Evolutionary conservation across 2,113 vertebrate species (phyloP).

Genomic region (Syngnathus floridae): DNA sequence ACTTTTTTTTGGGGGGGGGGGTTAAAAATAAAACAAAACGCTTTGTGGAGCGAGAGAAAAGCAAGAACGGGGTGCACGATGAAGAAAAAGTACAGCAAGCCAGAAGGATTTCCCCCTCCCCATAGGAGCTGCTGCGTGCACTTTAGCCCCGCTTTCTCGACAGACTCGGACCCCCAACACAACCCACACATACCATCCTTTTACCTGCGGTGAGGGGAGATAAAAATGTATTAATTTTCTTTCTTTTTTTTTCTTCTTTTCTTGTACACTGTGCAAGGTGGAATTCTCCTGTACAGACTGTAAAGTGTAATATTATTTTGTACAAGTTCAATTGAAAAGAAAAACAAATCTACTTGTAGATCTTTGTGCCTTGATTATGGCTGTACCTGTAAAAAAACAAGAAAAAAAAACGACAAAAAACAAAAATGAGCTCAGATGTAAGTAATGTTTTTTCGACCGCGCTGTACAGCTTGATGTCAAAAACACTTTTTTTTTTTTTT

Average conservation of each 20-base stretch:
- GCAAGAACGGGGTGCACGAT: background rate
- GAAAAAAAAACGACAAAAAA: background rate
- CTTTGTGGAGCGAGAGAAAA: constrained; percentile 2
- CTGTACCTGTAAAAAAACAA: constrained; percentile 78
- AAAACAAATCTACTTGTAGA: constrained; percentile 93
- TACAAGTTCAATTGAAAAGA: constrained; percentile 92
- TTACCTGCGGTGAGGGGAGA: constrained; percentile 41
- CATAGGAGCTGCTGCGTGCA: constrained; percentile 53
- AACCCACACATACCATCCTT: constrained; percentile 59
- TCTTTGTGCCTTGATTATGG: constrained; percentile 97
- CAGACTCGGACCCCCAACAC: constrained; percentile 70
- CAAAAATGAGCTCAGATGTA: constrained; percentile 87
- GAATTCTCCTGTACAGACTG: constrained; percentile 93
- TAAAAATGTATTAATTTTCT: constrained; percentile 28
- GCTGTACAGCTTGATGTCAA: constrained; percentile 92
- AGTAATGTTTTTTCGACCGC: constrained; percentile 84
- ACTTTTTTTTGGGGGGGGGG: constrained; percentile 69
- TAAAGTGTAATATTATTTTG: constrained; percentile 98
- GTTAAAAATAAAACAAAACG: constrained; percentile 8
- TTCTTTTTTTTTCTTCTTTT: constrained; percentile 61
- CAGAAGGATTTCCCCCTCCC: constrained; percentile 22
- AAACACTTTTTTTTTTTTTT: constrained; percentile 6
- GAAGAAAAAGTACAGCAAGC: background rate
- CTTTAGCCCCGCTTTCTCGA: constrained; percentile 77
- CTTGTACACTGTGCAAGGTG: constrained; percentile 93